phyloP scores from a whole-genome alignment of 2,113 vertebrate species.

The Zapus hudsonius region DNA sequence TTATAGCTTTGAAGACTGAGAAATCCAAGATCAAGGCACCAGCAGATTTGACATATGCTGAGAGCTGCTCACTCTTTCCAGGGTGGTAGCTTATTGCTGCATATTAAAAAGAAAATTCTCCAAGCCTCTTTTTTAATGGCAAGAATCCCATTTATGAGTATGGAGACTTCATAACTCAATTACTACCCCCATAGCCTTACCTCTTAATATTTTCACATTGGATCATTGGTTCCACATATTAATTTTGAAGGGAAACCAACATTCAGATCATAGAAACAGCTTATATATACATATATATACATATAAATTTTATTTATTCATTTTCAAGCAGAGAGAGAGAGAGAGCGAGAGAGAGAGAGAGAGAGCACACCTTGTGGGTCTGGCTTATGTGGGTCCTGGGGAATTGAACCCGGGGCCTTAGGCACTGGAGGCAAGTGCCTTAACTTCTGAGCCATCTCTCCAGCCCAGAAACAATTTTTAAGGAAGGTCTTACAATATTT shows the following conservation, averaged over 20 bases:
- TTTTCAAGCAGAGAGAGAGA: too few relatives aligned
- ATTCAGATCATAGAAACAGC: background rate
- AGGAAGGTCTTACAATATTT: background rate
- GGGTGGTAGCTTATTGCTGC: background rate
- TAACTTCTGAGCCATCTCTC: too few relatives aligned
- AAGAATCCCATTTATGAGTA: background rate
- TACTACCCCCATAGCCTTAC: background rate
- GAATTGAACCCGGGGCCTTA: too few relatives aligned
- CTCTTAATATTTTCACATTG: background rate
- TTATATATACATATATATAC: too few relatives aligned
- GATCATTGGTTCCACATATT: background rate
- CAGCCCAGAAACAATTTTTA: too few relatives aligned
- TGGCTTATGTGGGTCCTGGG: too few relatives aligned
- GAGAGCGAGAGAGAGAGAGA: too few relatives aligned
- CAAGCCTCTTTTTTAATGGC: background rate
- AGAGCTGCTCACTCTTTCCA: background rate
- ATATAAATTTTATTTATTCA: too few relatives aligned
- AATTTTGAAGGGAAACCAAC: background rate
- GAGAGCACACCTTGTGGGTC: too few relatives aligned
- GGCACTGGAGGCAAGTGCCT: too few relatives aligned
- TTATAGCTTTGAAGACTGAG: background rate
- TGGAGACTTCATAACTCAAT: background rate
- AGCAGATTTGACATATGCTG: too few relatives aligned
- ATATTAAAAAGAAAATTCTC: background rate
- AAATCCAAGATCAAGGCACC: background rate